Base-by-base conservation (phyloP, 1,140 invertebrate species). In the Drosophila varians region DNA sequence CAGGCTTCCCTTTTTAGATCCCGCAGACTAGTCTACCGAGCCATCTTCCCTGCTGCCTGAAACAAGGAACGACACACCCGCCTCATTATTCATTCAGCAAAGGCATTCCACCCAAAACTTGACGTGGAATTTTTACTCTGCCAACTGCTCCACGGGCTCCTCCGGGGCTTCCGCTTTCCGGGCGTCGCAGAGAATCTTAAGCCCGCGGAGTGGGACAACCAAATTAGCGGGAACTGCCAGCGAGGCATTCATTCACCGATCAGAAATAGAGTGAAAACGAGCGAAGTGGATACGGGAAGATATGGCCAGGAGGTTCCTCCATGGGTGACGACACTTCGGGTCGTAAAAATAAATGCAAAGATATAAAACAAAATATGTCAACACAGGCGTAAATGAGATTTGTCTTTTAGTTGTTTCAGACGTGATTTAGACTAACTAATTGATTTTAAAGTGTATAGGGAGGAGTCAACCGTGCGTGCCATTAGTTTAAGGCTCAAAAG, bases 171-270 rank as follows among this genome's bases (percentile, higher is more conserved):
- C 53, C 45, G 74, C 71, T 84, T 71, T 76, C 74, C 53, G 38
- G 70, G 38, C 76, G 72, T 40, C 58, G 51, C 43, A 61, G 45
- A 57, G 79, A 78, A 79, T 84, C 62, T 64, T 38, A 84, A 84
- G 61, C 74, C 47, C 53, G 56, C 26, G 14, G 49, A 38, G 40
- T 34, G 42, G 64, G 23, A 42, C 66, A 31, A 86, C 79, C 79
- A 84, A 84, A 84, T 84, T 84, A 84, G 79, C 76, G 80, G 71
- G 75, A 84, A 86, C 80, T 75, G 80, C 57, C 71, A 78, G 42
- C 45, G 55, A 66, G 54, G 65, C 60, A 77, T 62, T 55, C 64
- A 49, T n/a, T n/a, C n/a, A 34, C 42, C 55, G 56, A 60, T 70
- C 56, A 61, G 25, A 61, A 74, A 78, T 74, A 77, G 60, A 57